Base-by-base conservation (phyloP, 2,113 vertebrate genomes). In the Nyctibius bracteatus region DNA sequence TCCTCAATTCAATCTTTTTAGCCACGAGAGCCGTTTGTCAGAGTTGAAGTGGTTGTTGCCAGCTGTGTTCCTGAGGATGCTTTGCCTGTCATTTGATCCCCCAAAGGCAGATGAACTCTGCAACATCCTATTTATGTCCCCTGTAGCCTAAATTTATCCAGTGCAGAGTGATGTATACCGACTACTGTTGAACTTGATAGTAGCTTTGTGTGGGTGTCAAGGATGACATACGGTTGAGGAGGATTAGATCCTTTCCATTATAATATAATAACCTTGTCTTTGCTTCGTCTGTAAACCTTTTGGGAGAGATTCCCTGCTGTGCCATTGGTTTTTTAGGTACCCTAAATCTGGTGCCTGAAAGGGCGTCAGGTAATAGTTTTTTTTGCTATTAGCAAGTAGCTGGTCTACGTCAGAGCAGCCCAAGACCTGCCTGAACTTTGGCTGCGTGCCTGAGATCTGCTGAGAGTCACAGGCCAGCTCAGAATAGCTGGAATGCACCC, bases 401-500 rank as follows among this genome's bases (percentile, higher is more conserved):
- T 21, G n/a, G 4, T 15, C 47, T 31, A 21, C 12, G 21, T 88
- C 57, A 58, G 70, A 62, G 63, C 63, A 62, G 83, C 73, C 61
- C 52, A 19, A 35, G 79, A 78, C 75, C 91, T 92, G 91, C 81
- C 63, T 84, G 87, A 57, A 72, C 70, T 30, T 79, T 96, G 93
- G 91, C 91, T 79, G 54, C 19, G 0, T 87, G 77, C 91, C 77
- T 59, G 79, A 24, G 84, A 47, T 82, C 95, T 94, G 89, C 94
- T 96, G 91, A 94, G 91, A 92, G 89, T 96, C 91, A 96, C 93
- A 87, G 37, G 67, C 73, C 44, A 7, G 95, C 94, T 96, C 73
- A 85, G 91, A 94, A 87, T 96, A 97, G 95, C 91, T 89, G 94
- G 91, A 96, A 95, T 92, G 86, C 44, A 14, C 43, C 57, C 3